Evolutionary conservation across 2,797 vertebrate genomes (phyloP).

Genomic region (Leuciscus waleckii): DNA sequence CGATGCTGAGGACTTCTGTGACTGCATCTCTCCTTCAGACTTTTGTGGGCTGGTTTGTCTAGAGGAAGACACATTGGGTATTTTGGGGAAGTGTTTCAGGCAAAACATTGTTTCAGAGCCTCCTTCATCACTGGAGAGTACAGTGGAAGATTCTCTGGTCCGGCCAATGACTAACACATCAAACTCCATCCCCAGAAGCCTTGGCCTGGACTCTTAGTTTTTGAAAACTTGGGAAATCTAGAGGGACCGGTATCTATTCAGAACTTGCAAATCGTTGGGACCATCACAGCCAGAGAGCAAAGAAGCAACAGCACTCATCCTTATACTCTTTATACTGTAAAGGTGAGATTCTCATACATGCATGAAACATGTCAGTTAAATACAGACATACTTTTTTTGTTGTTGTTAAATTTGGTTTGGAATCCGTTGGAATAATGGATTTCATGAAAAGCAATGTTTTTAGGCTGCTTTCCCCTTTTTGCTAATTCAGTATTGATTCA

Average conservation of each 20-base stretch:
- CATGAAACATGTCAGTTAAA: background rate
- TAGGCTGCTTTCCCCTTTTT: background rate
- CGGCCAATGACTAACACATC: slow-evolving; percentile 52
- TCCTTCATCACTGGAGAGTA: slow-evolving; percentile 63
- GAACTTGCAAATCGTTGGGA: slow-evolving; percentile 89
- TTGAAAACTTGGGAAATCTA: slow-evolving; percentile 79
- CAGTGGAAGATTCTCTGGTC: slow-evolving; percentile 62
- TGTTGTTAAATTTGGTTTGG: background rate
- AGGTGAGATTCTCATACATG: slow-evolving; percentile 76
- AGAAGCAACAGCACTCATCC: slow-evolving; percentile 85
- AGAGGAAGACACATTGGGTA: slow-evolving; percentile 73
- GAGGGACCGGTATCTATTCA: slow-evolving; percentile 81
- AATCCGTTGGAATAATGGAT: background rate
- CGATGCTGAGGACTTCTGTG: slow-evolving; percentile 73
- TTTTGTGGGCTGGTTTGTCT: slow-evolving; percentile 66
- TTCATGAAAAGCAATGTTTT: background rate
- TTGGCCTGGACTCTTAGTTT: slow-evolving; percentile 78
- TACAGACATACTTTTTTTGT: background rate
- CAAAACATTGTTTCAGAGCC: slow-evolving; percentile 67
- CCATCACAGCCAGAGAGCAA: slow-evolving; percentile 87
- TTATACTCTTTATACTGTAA: slow-evolving; percentile 92
- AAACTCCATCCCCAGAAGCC: slow-evolving; percentile 68
- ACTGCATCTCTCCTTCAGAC: slow-evolving; percentile 72
- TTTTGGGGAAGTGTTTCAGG: slow-evolving; percentile 73
- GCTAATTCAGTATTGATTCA: background rate